Percentiles rank a stretch among this genome's conserved stretches.
Evolutionary conservation across 2,888 invertebrate genomes (phyloP).

Genomic region (Lasiommata megera): DNA sequence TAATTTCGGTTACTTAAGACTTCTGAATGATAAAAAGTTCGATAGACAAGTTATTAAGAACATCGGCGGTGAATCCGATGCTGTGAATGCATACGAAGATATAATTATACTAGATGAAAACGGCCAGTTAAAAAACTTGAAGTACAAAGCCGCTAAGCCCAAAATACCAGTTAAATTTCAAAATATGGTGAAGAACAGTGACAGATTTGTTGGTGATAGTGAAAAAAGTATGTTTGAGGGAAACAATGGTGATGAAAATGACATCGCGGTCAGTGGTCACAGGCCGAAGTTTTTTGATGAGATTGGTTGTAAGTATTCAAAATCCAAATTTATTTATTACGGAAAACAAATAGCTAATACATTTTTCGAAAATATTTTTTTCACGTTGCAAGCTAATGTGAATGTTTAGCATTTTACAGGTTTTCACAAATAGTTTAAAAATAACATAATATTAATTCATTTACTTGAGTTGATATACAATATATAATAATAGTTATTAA

Average conservation of each 20-base stretch:
- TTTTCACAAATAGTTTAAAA: no score
- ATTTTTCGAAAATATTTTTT: no score
- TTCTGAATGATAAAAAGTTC: constrained; percentile 50
- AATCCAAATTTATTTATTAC: no score
- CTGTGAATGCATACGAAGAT: constrained; percentile 63
- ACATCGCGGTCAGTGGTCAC: constrained; percentile 38
- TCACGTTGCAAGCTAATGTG: no score
- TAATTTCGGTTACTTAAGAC: constrained; percentile 42
- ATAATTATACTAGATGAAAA: constrained; percentile 61
- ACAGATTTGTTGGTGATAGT: constrained; percentile 31
- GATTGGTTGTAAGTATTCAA: constrained; percentile 84
- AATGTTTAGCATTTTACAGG: no score
- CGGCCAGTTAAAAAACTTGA: constrained; percentile 62
- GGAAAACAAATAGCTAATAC: no score
- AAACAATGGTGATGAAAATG: constrained; percentile 32
- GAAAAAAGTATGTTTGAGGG: constrained; percentile 35
- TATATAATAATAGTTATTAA: no score
- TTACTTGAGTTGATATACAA: no score
- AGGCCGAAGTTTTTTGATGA: constrained; percentile 86
- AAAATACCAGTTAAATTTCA: constrained; percentile 40
- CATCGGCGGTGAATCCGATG: constrained; percentile 45
- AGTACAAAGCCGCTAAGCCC: constrained; percentile 54
- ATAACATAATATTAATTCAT: no score
- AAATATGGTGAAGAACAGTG: constrained; percentile 37
- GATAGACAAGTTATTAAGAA: constrained; percentile 47